A percentile compares a stretch with the other conserved stretches of the same genome.
Conservation (phyloP, 2,113 vertebrate species). For the Puma concolor region DNA sequence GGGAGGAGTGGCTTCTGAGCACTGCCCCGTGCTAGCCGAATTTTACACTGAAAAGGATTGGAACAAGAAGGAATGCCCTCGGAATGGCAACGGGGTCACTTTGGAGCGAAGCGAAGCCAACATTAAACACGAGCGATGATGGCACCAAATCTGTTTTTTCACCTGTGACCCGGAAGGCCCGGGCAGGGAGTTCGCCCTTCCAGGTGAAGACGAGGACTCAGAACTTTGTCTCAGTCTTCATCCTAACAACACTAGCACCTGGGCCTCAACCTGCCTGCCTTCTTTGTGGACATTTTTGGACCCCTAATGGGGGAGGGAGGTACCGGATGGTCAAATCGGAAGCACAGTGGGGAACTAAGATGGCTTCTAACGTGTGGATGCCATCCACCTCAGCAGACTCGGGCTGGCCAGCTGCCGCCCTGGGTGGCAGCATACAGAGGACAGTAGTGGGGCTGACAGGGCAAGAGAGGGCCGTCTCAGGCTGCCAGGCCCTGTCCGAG, state of each 20-base stretch:
- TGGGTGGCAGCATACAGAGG: accelerated
- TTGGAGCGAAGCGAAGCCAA: constrained; percentile 88
- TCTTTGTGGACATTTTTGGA: background rate
- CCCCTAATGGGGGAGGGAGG: background rate
- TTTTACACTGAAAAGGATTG: constrained; percentile 90
- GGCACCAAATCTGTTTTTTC: accelerated
- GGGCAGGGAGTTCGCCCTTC: background rate
- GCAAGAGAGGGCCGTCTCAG: accelerated
- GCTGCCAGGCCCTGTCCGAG: background rate
- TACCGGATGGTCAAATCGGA: accelerated
- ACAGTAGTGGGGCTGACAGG: background rate
- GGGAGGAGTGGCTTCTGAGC: constrained; percentile 95
- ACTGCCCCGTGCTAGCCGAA: constrained; percentile 94
- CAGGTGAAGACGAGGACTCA: accelerated
- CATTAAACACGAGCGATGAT: constrained; percentile 94
- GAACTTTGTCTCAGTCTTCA: background rate
- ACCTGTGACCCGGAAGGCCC: background rate
- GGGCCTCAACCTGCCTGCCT: background rate
- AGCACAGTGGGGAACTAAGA: accelerated
- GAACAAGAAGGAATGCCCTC: constrained; percentile 86
- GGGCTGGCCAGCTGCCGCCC: accelerated
- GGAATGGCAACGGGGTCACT: constrained; percentile 84
- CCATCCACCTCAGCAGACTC: background rate
- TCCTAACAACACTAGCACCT: background rate
- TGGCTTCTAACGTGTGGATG: background rate